A percentile compares a stretch with the other conserved stretches of the same genome.
phyloP scores from a whole-genome alignment of 2,888 invertebrate genomes.

The Acleris holmiana region DNA sequence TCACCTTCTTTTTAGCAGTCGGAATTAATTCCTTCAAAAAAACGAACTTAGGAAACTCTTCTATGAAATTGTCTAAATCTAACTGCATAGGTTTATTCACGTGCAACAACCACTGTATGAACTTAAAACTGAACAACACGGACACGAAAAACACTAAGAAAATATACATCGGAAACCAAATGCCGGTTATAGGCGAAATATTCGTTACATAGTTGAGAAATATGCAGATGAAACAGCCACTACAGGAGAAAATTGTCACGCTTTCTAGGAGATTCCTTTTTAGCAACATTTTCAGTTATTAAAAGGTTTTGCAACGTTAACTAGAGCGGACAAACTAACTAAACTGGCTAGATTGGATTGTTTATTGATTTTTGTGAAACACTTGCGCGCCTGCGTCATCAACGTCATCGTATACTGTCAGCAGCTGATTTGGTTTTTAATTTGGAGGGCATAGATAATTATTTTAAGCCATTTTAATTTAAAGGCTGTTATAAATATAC shows the following conservation, averaged over 20 bases:
- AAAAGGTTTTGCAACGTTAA: constrained; percentile 29
- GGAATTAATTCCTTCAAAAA: constrained; percentile 55
- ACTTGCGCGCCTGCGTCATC: no score
- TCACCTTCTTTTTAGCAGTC: constrained; percentile 43
- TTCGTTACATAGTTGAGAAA: constrained; percentile 67
- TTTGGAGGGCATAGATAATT: no score
- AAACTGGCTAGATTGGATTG: no score
- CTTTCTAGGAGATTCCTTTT: constrained; percentile 70
- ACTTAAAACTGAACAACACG: constrained; percentile 77
- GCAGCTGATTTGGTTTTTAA: constrained; percentile 16
- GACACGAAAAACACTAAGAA: constrained; percentile 70
- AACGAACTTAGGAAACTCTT: constrained; percentile 59
- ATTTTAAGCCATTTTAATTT: no score
- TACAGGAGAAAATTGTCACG: constrained; percentile 60
- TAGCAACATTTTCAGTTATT: constrained; percentile 58
- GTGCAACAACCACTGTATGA: constrained; percentile 80
- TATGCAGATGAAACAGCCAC: constrained; percentile 61
- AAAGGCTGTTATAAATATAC: no score
- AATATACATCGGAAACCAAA: constrained; percentile 75
- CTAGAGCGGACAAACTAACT: constrained; percentile 32
- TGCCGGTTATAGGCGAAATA: constrained; percentile 70
- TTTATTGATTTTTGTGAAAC: constrained; percentile 36
- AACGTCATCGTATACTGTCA: constrained; percentile 6
- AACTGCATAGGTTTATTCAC: constrained; percentile 80
- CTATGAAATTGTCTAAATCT: constrained; percentile 60